Conservation (phyloP, 2,888 invertebrate species). For the Melanostoma scalare region DNA sequence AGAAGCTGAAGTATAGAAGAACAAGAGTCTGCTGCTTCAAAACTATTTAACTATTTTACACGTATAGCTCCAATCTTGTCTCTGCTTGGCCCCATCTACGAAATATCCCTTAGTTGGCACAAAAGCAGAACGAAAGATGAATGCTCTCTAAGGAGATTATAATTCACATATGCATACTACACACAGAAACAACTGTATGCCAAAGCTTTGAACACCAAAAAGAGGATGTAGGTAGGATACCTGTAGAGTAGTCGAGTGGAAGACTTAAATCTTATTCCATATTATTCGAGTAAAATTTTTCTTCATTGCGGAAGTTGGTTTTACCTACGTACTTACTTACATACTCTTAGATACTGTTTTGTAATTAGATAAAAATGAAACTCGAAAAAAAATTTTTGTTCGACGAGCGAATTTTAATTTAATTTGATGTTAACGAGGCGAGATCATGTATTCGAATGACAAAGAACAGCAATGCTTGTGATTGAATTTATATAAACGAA, state of each 20-base stretch:
- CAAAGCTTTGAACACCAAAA: conserved; percentile 21
- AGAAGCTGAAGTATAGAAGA: background rate
- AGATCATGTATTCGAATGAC: too few species aligned
- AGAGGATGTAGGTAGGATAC: conserved; percentile 51
- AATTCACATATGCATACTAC: conserved; percentile 66
- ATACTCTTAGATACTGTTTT: too few species aligned
- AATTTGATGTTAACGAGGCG: too few species aligned
- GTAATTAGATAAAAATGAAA: too few species aligned
- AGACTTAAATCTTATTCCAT: conserved; percentile 62
- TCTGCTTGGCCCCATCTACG: background rate
- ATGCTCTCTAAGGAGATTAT: conserved; percentile 69
- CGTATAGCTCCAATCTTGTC: conserved; percentile 21
- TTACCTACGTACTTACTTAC: background rate
- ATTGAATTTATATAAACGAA: too few species aligned
- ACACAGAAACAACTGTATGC: conserved; percentile 51
- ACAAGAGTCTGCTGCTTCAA: conserved; percentile 32
- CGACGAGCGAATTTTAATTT: too few species aligned
- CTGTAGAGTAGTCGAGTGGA: conserved; percentile 66
- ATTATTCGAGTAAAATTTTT: conserved; percentile 40
- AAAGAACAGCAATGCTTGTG: too few species aligned
- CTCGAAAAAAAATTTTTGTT: too few species aligned
- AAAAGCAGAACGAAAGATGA: conserved; percentile 59
- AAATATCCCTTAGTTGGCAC: conserved; percentile 28
- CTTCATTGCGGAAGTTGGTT: conserved; percentile 23
- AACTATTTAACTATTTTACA: conserved; percentile 66